Conservation (phyloP, 1,140 invertebrate genomes). For the Glossosoma conforme region DNA sequence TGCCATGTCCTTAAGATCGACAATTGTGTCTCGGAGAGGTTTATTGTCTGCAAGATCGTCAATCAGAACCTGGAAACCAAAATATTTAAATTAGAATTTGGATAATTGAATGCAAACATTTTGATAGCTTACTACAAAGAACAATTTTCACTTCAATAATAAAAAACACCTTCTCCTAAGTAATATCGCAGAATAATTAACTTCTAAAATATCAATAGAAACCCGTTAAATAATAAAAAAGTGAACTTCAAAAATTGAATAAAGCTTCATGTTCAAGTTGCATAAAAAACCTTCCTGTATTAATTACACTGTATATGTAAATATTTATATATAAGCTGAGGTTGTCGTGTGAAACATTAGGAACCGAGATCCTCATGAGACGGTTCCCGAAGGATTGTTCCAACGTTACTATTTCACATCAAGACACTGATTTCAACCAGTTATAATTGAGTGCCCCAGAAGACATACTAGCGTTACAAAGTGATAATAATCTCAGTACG, state of each 20-base stretch:
- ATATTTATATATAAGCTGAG: no score
- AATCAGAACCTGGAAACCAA: constrained; percentile 51
- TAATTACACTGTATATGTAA: no score
- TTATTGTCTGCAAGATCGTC: constrained; percentile 81
- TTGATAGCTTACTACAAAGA: no score
- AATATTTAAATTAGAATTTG: constrained; percentile 3
- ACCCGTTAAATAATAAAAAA: no score
- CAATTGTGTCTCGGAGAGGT: constrained; percentile 73
- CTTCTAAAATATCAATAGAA: no score
- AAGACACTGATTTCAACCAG: constrained; percentile 15
- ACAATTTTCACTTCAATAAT: constrained; percentile 3
- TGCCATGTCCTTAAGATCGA: constrained; percentile 81
- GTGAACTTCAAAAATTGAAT: no score
- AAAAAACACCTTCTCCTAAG: no score
- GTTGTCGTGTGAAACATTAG: constrained; percentile 13
- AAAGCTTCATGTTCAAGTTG: no score
- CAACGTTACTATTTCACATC: constrained; percentile 16
- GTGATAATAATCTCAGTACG: background rate
- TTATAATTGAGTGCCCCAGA: constrained; percentile 16
- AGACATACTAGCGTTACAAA: no score
- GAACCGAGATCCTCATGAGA: constrained; percentile 2
- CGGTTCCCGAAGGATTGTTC: constrained; percentile 9
- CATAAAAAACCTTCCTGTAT: no score
- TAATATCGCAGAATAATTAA: no score
- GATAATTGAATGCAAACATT: no score